phyloP scores from a whole-genome alignment of 1,140 invertebrate species.

The Colletes gigas region DNA sequence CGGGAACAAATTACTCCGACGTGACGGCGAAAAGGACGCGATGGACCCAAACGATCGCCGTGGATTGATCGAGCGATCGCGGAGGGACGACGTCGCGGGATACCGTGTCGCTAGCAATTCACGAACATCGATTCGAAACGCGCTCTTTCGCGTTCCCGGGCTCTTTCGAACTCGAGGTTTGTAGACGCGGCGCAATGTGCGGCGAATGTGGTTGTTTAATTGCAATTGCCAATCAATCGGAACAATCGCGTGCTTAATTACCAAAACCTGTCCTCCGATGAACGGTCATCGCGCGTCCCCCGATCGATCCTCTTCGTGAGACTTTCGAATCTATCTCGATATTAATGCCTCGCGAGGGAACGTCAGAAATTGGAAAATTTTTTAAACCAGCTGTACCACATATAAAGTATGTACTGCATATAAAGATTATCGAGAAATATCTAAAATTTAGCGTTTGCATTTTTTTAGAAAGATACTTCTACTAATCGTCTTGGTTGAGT shows the following conservation, averaged over 20 bases:
- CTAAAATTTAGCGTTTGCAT: too few species aligned
- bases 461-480: too few species aligned
- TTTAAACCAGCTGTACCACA: too few species aligned
- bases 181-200: background rate
- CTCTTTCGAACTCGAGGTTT: background rate
- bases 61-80: too few species aligned
- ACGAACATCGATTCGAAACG: constrained; percentile 9
- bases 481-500: too few species aligned
- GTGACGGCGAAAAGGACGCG: too few species aligned
- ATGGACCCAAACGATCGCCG: too few species aligned
- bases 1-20: background rate
- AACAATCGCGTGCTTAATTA: constrained; percentile 61
- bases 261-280: constrained; percentile 21
- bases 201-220: constrained; percentile 48
- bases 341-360: background rate
- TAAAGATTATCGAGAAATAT: too few species aligned
- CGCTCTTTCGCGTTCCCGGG: constrained; percentile 5
- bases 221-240: constrained; percentile 59
- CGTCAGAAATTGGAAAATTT: background rate
- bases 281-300: background rate
- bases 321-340: constrained; percentile 20
- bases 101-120: background rate
- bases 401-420: too few species aligned
- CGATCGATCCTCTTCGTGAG: background rate
- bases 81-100: too few species aligned